Base-by-base conservation (phyloP, 2,797 vertebrate species). In the Amniataba percoides region DNA sequence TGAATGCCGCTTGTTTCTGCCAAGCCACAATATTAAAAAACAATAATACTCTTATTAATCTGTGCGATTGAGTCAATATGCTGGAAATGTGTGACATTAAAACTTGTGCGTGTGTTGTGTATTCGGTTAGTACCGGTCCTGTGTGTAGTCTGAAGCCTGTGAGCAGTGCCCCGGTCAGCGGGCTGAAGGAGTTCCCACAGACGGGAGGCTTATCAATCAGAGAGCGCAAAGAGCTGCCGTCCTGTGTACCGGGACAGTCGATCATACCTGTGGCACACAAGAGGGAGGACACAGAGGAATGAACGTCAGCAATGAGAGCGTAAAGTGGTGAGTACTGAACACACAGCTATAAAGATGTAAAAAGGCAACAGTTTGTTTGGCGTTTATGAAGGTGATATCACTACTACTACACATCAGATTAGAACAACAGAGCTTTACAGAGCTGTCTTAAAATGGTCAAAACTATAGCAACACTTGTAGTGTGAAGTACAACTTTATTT, bases 131-230 rank as follows among this genome's bases (percentile, higher is more conserved):
- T 95, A 99, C 98, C 94, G 98, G 98, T 89, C 98, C 98, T 4
- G 98, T 97, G 66, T 99, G 98, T 62, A 99, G 96, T 89, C 97
- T 96, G 92, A 99, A 99, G 39, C 97, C 98, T 14, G 98, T 97
- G 52, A 99, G 96, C 84, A 97, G 94, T 71, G 97, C 96, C 2
- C 98, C 98, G 0, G 98, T 99, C 79, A 99, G 93, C 0, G 97
- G 97, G 48, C 97, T 98, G 80, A 99, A 99, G 40, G 97, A 97
- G 89, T 98, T 97, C 56, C 97, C 95, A n/a, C 97, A 98, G 74
- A 99, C 97, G 4, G 98, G 98, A 14, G 97, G 97, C 82, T 99
- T 99, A 89, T 99, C 98, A 10, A 99, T 99, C 55, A 99, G 94
- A 25, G 98, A 99, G 25, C 97, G 97, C 64, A 99, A 91, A 51